Evolutionary conservation across 1,140 invertebrate species (phyloP), one percentile per base, ranked within the genome.

Genomic region (Hyles euphorbiae): DNA sequence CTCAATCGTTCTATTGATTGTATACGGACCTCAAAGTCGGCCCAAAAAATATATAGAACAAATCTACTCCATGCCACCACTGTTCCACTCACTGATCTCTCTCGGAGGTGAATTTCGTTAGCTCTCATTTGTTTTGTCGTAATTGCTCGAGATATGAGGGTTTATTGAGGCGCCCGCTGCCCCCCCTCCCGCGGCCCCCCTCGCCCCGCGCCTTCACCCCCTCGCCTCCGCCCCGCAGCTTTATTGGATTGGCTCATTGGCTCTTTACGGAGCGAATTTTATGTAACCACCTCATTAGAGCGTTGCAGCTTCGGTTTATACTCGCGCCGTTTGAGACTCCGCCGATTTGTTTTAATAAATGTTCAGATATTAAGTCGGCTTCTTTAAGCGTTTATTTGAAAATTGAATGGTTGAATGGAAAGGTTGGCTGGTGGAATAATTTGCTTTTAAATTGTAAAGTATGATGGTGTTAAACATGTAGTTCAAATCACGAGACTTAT

Each of bases 31-130:
- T 22, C 22, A 47, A 47, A 47, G 2, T 11, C 3, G 22, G 5
- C 46, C 3, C 10, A 8, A n/a, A 47, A 47, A 8, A n/a, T n/a
- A 11, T 47, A 5, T 3, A n/a, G 46, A 40, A 44, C 22, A 57
- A 48, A 11, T 53, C 64, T 3, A 44, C 70, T 83, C 76, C 55
- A 72, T 12, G 7, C 3, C 12, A 54, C 44, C 48, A 3, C 33
- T 67, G 44, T 66, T 59, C 74, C 55, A 40, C 46, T 11, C 45
- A 40, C 52, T 53, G 67, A 68, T 75, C 69, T 63, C 74, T 64
- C 70, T 72, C 70, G 61, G 70, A 75, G 76, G 78, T 81, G 80
- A 81, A 85, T 83, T 78, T 85, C 80, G 82, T 85, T 85, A 85
- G 73, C 69, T 77, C 79, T 79, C 80, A 85, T 85, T 85, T 85